These are phyloP conservation scores for Tapirus indicus DNA, from an alignment of 2,797 vertebrate genomes.

Conservation along the genomic window DNA sequence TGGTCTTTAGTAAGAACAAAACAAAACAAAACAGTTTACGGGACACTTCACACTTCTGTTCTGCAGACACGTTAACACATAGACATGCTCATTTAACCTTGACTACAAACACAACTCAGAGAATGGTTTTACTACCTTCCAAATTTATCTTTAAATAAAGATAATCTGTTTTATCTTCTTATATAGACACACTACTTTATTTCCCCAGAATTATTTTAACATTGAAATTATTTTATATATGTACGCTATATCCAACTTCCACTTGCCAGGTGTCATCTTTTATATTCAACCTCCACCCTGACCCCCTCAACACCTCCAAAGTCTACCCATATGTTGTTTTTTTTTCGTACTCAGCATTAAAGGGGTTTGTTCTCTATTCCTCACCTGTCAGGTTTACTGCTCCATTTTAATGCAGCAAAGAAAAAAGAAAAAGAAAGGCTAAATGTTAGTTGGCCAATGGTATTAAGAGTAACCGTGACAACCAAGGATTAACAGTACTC, in stretches of 20 bases:
- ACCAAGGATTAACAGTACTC: slow-evolving; percentile 74
- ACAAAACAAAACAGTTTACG: slow-evolving; percentile 34
- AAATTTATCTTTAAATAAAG: neutral
- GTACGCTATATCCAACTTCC: slow-evolving; percentile 49
- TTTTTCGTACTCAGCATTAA: slow-evolving; percentile 58
- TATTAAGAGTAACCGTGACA: slow-evolving; percentile 84
- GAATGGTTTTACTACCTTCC: neutral
- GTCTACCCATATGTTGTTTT: neutral
- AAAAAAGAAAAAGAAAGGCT: slow-evolving; percentile 90
- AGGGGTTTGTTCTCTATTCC: slow-evolving; percentile 84
- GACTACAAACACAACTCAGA: slow-evolving; percentile 40
- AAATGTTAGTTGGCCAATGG: slow-evolving; percentile 90
- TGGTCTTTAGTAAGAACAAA: slow-evolving; percentile 35
- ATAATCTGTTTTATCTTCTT: neutral
- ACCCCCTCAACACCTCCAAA: slow-evolving; percentile 15
- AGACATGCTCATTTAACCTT: slow-evolving; percentile 52
- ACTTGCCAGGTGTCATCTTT: slow-evolving; percentile 49
- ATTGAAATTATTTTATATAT: neutral
- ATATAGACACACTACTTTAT: neutral
- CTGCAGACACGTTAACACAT: slow-evolving; percentile 58
- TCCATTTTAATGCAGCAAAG: slow-evolving; percentile 95
- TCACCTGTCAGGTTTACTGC: slow-evolving; percentile 99
- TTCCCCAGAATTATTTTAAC: slow-evolving; percentile 15
- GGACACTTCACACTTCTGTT: slow-evolving; percentile 55
- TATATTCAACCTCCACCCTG: slow-evolving; percentile 59